phyloP scores from a whole-genome alignment of 2,113 vertebrate genomes.

The Ranitomeya imitator region DNA sequence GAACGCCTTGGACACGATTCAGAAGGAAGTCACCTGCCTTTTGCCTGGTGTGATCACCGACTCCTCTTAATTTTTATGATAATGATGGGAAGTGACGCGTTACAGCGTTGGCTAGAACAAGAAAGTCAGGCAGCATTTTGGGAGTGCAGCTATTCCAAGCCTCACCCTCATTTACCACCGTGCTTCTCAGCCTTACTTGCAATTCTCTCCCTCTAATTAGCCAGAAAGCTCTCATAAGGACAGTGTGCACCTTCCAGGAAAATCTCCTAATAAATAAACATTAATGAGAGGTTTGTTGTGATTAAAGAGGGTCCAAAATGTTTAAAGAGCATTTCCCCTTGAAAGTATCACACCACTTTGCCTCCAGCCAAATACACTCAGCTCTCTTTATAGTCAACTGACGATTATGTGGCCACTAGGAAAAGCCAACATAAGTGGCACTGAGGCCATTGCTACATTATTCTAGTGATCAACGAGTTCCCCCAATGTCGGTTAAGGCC shows the following conservation, averaged over 20 bases:
- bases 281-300: not conserved
- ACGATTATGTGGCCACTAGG: no score
- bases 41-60: not conserved
- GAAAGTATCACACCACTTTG: no score
- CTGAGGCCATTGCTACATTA: no score
- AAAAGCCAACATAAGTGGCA: no score
- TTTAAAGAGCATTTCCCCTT: not conserved
- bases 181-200: not conserved
- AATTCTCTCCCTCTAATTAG: conserved; percentile 14
- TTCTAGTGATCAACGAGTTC: no score
- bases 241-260: not conserved
- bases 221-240: not conserved
- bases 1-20: not conserved
- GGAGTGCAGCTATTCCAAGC: not conserved
- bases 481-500: no score
- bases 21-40: not conserved
- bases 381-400: no score
- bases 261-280: not conserved
- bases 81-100: not conserved
- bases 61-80: not conserved
- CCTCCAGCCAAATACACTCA: no score
- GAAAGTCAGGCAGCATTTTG: not conserved
- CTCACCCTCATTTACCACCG: not conserved
- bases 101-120: not conserved
- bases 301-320: no score